These are phyloP conservation scores for Aspiorhynchus laticeps DNA, from an alignment of 2,113 vertebrate genomes.

Conservation along the genomic window DNA sequence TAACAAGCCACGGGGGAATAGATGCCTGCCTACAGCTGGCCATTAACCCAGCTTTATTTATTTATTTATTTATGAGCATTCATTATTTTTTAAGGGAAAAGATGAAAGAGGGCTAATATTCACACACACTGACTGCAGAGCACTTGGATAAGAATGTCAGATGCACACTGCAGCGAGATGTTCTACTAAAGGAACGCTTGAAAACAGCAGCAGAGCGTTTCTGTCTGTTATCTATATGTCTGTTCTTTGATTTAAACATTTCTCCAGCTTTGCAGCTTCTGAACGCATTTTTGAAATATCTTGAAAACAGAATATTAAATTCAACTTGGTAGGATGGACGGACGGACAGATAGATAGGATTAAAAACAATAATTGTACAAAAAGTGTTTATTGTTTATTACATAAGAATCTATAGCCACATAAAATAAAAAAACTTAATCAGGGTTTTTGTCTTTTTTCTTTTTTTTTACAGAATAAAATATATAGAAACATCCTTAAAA, in stretches of 20 bases:
- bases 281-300: not conserved
- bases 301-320: not conserved
- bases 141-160: slow-evolving; percentile 19
- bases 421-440: too few relatives aligned
- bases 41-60: slow-evolving; percentile 48
- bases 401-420: not conserved
- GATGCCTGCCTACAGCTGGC: slow-evolving; percentile 32
- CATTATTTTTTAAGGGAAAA: slow-evolving; percentile 51
- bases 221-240: not conserved
- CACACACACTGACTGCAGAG: slow-evolving; percentile 15
- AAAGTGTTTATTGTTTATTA: not conserved
- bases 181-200: not conserved
- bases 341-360: not conserved
- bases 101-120: slow-evolving; percentile 47
- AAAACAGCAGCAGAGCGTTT: not conserved
- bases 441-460: too few relatives aligned
- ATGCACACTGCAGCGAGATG: not conserved
- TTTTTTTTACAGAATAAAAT: not conserved
- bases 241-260: not conserved
- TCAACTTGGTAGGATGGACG: too few relatives aligned
- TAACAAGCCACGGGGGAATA: slow-evolving; percentile 54
- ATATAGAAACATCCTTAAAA: not conserved
- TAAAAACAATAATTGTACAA: not conserved
- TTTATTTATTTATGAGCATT: slow-evolving; percentile 50
- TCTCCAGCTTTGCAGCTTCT: not conserved